These are phyloP conservation scores for Phrynosoma platyrhinos DNA, from an alignment of 2,113 vertebrate species.

Conservation along the genomic window DNA sequence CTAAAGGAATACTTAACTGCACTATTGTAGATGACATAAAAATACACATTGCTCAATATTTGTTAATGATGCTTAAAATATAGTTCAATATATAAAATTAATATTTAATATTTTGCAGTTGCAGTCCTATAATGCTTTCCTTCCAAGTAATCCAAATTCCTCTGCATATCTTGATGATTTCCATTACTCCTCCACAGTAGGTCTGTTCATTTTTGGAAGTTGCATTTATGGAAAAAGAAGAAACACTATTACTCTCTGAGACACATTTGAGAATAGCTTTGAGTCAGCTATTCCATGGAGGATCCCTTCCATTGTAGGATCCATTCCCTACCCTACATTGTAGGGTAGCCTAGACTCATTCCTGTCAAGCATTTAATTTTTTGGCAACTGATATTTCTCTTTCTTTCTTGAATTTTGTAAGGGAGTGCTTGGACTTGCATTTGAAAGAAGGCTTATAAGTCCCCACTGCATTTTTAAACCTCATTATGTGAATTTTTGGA, in stretches of 20 bases:
- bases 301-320: not conserved
- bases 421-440: not conserved
- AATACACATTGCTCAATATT: not conserved
- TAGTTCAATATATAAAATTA: not conserved
- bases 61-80: not conserved
- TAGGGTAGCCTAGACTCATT: not conserved
- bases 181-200: not conserved
- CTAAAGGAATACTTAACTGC: not conserved
- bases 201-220: not conserved
- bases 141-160: not conserved
- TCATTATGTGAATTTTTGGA: not conserved
- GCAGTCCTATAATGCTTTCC: slow-evolving; percentile 5
- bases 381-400: too few species aligned
- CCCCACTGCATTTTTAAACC: not conserved
- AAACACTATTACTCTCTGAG: not conserved
- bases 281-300: not conserved
- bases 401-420: not conserved
- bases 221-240: not conserved
- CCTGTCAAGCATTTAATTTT: not conserved
- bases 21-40: not conserved
- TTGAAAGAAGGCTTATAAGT: not conserved
- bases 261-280: not conserved
- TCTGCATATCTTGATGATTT: slow-evolving; percentile 15
- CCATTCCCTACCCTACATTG: too few species aligned
- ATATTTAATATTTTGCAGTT: slow-evolving; percentile 13